Percentiles rank a stretch among this genome's conserved stretches.
Evolutionary conservation across 2,888 invertebrate species (phyloP).

Genomic region (Odiellus spinosus): DNA sequence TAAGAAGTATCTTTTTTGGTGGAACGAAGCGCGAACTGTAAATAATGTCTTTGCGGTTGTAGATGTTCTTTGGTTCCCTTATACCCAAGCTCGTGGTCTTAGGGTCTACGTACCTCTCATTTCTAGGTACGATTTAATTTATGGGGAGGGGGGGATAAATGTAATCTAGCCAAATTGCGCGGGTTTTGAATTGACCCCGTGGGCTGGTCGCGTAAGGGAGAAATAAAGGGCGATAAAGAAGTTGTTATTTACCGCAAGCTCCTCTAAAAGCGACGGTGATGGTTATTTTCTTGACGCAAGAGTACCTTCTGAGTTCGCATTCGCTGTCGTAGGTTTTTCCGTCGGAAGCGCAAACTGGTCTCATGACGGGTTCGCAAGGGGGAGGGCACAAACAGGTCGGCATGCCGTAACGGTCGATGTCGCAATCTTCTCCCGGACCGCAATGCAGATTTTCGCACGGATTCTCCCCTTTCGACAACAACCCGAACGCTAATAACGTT

Average conservation of each 20-base stretch:
- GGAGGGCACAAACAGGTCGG: constrained; percentile 71
- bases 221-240: too few species aligned
- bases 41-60: too few species aligned
- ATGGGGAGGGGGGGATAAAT: too few species aligned
- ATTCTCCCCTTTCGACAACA: constrained; percentile 46
- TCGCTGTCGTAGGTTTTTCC: constrained; percentile 36
- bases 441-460: constrained; percentile 67
- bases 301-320: constrained; percentile 33
- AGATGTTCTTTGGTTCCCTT: too few species aligned
- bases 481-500: not conserved
- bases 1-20: too few species aligned
- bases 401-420: constrained; percentile 60
- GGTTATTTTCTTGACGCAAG: constrained; percentile 35
- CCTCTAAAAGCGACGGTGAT: constrained; percentile 43
- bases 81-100: too few species aligned
- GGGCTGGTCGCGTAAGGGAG: too few species aligned
- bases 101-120: too few species aligned
- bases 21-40: too few species aligned
- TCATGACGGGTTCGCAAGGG: constrained; percentile 45
- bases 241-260: constrained; percentile 40
- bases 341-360: constrained; percentile 34
- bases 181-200: too few species aligned
- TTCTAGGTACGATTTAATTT: too few species aligned
- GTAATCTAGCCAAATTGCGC: too few species aligned
- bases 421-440: constrained; percentile 59